A percentile compares a stretch with the other conserved stretches of the same genome.
Evolutionary conservation across 2,888 invertebrate genomes (phyloP).

Genomic region (Cheilosia impressa): DNA sequence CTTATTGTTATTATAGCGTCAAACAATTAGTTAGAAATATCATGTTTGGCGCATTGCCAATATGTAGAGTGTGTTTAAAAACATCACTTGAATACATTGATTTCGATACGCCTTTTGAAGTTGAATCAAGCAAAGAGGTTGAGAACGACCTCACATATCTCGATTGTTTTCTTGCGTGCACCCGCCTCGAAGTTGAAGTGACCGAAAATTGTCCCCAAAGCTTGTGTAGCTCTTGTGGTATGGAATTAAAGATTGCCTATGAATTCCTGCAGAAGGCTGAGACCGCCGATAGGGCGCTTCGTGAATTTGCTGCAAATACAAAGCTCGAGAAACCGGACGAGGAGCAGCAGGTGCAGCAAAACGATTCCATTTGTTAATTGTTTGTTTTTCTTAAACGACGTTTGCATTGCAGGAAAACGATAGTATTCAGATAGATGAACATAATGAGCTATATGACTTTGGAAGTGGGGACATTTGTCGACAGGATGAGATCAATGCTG

Average conservation of each 20-base stretch:
- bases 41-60: constrained; percentile 69
- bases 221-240: constrained; percentile 75
- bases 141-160: constrained; percentile 74
- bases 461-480: constrained; percentile 14
- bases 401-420: constrained; percentile 19
- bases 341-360: constrained; percentile 19
- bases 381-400: not conserved
- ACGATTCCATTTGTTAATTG: not conserved
- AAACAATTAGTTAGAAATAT: not conserved
- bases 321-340: constrained; percentile 56
- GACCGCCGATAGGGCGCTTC: constrained; percentile 71
- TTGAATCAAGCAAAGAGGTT: constrained; percentile 20
- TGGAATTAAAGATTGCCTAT: constrained; percentile 76
- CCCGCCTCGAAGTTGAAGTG: constrained; percentile 69
- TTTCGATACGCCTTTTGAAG: constrained; percentile 76
- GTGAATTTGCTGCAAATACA: constrained; percentile 40
- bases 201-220: constrained; percentile 71
- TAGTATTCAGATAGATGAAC: not conserved
- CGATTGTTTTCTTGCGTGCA: constrained; percentile 77
- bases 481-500: not conserved
- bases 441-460: not conserved
- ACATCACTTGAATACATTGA: constrained; percentile 76
- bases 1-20: not conserved
- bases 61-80: constrained; percentile 77
- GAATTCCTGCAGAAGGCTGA: constrained; percentile 76